Base-by-base conservation (phyloP, 1,140 invertebrate genomes). In the Aphis gossypii region DNA sequence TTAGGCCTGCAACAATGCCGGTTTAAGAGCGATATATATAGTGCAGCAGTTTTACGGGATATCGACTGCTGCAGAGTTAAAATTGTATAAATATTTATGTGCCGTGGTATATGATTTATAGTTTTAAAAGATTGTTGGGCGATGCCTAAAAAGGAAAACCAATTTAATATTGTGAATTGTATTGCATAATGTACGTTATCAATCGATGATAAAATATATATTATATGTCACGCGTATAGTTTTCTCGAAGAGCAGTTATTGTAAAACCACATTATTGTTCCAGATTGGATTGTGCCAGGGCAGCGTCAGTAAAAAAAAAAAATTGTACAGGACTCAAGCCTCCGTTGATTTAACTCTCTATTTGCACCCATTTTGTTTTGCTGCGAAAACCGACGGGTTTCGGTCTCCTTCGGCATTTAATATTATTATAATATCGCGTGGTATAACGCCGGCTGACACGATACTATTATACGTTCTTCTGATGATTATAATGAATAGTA, bases 401-500 rank as follows among this genome's bases (percentile, higher is more conserved):
- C 60, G 60, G 30, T 18, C 30, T n/a, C 60, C 60, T 68, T n/a
- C 30, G 30, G 14, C n/a, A 20, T n/a, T 76, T n/a, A 76, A 76
- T 14, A 76, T 68, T 14, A 76, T 68, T 68, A 68, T 68, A 68
- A 68, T 68, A 68, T 76, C 30, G 30, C 60, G 6, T 18, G 60
- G 14, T 18, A 76, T 76, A 76, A 18, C 60, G 44, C 44, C 44
- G 44, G 25, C 44, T 44, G 84, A 87, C 84, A 87, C 60, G 60
- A 14, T n/a, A n/a, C n/a, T 18, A 18, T 76, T 76, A 68, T n/a
- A 20, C 60, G 60, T 76, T 76, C 60, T 87, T n/a, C 23, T 48
- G 41, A 87, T 87, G 84, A 87, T 87, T 46, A 46, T 46, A 87
- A 87, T 46, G 30, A 87, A 87, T 87, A 87, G 44, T 23, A 76